phyloP scores from a whole-genome alignment of 2,113 vertebrate genomes.

The Trichechus manatus region DNA sequence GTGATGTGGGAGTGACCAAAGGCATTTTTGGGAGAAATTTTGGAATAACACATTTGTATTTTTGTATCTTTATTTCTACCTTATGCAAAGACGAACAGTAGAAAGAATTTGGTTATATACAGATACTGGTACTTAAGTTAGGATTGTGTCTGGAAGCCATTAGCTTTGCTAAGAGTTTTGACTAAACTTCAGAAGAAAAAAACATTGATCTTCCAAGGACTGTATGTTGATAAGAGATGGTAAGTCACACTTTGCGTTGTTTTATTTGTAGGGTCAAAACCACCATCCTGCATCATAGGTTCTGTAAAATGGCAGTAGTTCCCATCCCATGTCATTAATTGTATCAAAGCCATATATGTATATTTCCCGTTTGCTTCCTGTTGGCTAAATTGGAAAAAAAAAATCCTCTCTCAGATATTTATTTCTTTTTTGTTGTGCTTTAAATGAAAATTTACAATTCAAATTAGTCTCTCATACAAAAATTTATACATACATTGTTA shows the following conservation, averaged over 20 bases:
- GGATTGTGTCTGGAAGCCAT: not conserved
- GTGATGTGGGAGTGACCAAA: not conserved
- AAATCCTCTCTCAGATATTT: not conserved
- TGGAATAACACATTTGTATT: not conserved
- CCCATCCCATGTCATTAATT: not conserved
- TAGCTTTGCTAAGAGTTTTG: conserved; percentile 17
- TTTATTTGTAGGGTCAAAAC: not conserved
- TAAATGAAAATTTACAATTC: too few relatives aligned
- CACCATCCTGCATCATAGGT: not conserved
- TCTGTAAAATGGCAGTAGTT: not conserved
- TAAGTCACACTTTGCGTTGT: not conserved
- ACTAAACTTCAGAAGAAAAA: not conserved
- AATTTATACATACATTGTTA: too few relatives aligned
- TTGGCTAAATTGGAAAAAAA: conserved; percentile 8
- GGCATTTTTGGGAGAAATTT: conserved; percentile 29
- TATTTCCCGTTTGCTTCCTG: not conserved
- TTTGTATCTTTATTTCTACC: conserved; percentile 20
- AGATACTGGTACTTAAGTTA: not conserved
- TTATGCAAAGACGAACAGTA: not conserved
- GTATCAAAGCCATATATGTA: not conserved
- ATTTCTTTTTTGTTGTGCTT: not conserved
- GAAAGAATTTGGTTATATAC: not conserved
- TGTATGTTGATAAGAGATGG: not conserved
- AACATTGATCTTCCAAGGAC: not conserved
- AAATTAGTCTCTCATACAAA: too few relatives aligned